Evolutionary conservation across 2,113 vertebrate genomes (phyloP), one percentile per base, ranked within the genome.

Genomic region (Ardeotis arabs): DNA sequence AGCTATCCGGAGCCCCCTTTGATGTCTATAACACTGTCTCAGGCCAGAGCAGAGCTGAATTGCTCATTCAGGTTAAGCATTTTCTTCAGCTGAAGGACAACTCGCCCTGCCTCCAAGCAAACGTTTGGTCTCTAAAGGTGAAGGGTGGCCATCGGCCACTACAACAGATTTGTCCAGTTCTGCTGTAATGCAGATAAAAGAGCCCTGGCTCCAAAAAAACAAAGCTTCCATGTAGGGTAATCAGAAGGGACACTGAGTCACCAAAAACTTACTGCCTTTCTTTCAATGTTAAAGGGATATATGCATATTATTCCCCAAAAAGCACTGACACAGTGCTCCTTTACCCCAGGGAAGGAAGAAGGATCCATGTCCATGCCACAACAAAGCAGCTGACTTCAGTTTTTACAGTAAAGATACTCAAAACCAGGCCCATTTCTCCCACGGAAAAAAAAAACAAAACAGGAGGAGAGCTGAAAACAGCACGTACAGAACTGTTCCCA

Each of bases 81-180:
- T 90, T 93, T 92, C 37, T 72, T 60, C 60, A 52, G 33, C 20
- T 89, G 56, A 90, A 87, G 52, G n/a, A 76, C 73, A 39, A 88
- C 35, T 62, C 45, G 33, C 27, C n/a, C 69, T 62, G 35, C 19
- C n/a, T 59, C 10, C 37, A 25, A 58, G 17, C 18, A 82, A 80
- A 29, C 47, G 10, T 60, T 93, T 76, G 27, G 16, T 74, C 58
- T 97, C 86, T 94, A 75, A 95, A 93, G 58, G 87, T 45, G 55
- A 92, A 90, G n/a, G 23, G 52, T 63, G 39, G n/a, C 52, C 69
- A 67, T 66, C 5, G 20, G 24, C 18, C 87, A 60, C 20, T 68
- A 28, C 2, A 2, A 59, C 58, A 78, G 58, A 83, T 89, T n/a
- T 90, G 15, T 60, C 74, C 93, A 62, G 69, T 52, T 37, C 35